phyloP scores from a whole-genome alignment of 2,113 vertebrate species.

The Cephalophus harveyi region DNA sequence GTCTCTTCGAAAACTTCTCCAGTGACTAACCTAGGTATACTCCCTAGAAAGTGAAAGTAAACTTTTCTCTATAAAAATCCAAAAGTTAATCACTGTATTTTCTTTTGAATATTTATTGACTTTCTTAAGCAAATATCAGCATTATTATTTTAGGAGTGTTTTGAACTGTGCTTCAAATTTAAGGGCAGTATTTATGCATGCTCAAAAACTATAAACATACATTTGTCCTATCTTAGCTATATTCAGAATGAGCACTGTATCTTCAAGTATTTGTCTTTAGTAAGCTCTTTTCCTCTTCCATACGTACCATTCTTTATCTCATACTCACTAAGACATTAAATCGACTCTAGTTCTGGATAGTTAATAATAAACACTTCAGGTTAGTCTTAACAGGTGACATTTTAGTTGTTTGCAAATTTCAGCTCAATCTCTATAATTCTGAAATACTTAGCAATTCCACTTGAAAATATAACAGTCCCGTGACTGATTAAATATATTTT shows the following conservation, averaged over 20 bases:
- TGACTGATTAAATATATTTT: background rate
- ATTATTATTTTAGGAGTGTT: constrained; percentile 24
- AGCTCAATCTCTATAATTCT: background rate
- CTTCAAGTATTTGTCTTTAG: background rate
- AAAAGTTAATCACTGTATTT: background rate
- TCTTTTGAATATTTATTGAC: background rate
- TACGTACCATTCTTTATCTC: background rate
- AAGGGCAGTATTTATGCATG: background rate
- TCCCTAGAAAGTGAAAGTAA: constrained; percentile 16
- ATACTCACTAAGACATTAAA: background rate
- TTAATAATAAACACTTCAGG: background rate
- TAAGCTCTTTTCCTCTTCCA: background rate
- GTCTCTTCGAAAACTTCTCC: background rate
- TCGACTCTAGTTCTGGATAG: background rate
- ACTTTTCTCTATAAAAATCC: background rate
- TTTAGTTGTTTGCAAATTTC: background rate
- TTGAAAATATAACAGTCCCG: background rate
- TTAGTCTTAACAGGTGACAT: constrained; percentile 16
- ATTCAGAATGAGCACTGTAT: background rate
- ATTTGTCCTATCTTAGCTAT: background rate
- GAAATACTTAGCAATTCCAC: background rate
- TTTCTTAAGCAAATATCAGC: background rate
- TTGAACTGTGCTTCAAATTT: background rate
- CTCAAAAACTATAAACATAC: background rate
- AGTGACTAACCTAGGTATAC: background rate